phyloP scores from a whole-genome alignment of 2,797 vertebrate species.

The Podarcis lilfordi region DNA sequence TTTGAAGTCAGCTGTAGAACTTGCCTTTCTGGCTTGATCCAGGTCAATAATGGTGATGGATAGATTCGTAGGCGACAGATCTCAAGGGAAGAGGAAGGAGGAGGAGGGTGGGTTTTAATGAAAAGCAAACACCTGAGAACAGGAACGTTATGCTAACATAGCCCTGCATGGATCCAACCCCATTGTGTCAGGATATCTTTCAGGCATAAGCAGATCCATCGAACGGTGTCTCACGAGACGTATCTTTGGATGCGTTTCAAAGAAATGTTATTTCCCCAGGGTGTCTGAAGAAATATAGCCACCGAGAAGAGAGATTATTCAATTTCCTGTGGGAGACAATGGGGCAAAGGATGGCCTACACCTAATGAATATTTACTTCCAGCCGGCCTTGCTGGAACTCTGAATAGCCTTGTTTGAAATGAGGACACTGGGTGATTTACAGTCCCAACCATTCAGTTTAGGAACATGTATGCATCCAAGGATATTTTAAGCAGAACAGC shows the following conservation, averaged over 20 bases:
- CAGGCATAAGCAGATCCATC: not conserved
- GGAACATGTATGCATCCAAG: slow-evolving; percentile 46
- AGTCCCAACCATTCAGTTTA: slow-evolving; percentile 49
- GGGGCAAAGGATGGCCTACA: slow-evolving; percentile 27
- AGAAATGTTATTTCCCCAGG: slow-evolving; percentile 22
- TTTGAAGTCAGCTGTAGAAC: not conserved
- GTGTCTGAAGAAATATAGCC: not conserved
- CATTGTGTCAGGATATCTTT: not conserved
- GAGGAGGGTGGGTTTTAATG: not conserved
- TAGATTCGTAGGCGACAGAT: not conserved
- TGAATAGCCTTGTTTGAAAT: slow-evolving; percentile 54
- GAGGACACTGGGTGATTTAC: slow-evolving; percentile 57
- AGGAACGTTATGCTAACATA: no score
- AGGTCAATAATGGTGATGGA: not conserved
- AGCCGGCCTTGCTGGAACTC: slow-evolving; percentile 54
- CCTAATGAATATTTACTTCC: slow-evolving; percentile 49
- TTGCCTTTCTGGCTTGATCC: not conserved
- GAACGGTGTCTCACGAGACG: not conserved
- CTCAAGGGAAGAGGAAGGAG: not conserved
- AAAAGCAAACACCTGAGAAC: rapidly evolving
- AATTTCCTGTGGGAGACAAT: slow-evolving; percentile 48
- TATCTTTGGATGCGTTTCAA: not conserved
- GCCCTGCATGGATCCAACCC: not conserved
- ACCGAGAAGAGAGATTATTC: not conserved
- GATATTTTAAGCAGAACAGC: slow-evolving; percentile 39